Base-by-base conservation (phyloP, 1,140 invertebrate genomes). In the Drosophila kanapiae region DNA sequence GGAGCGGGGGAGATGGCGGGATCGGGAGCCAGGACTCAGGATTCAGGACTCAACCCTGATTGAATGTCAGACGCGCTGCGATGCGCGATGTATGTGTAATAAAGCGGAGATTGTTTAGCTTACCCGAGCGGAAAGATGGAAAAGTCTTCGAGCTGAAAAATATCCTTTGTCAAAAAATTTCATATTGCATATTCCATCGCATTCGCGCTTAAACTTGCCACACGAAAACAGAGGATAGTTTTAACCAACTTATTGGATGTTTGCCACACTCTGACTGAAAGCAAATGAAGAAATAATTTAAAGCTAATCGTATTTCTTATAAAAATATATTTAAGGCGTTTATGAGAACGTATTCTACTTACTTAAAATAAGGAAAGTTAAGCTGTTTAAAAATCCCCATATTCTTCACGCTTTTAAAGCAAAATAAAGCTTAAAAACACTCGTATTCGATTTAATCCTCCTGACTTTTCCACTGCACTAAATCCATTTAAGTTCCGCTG, bases 101-200 rank as follows among this genome's bases (percentile, higher is more conserved):
- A 88, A 88, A 81, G 74, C 84, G 80, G 84, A 87, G 80, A 87
- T 87, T 83, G 82, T 72, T 86, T 79, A 82, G 83, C 70, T 78
- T 78, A 78, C 18, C 64, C 57, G 31, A 62, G 64, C 75, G 75
- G 57, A 77, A 78, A 63, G 71, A 57, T 62, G 67, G 67, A 68
- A 68, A 70, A 70, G 63, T 68, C 67, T 68, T 70, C 48, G 16
- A 70, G 48, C 48, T 68, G 48, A 38, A 64, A 65, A 51, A 70
- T 56, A 70, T 70, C 40, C 63, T 68, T 70, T 70, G 67, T 70
- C 38, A 47, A 68, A 64, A 56, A 68, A 33, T 69, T 68, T 56
- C 63, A 70, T 68, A 70, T 70, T 56, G 11, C 67, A 68, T 43
- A 47, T 29, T 54, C 16, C 48, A 11, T 54, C 7, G 18, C 11